phyloP scores from a whole-genome alignment of 1,140 invertebrate species.

The Phocides pigmalion region DNA sequence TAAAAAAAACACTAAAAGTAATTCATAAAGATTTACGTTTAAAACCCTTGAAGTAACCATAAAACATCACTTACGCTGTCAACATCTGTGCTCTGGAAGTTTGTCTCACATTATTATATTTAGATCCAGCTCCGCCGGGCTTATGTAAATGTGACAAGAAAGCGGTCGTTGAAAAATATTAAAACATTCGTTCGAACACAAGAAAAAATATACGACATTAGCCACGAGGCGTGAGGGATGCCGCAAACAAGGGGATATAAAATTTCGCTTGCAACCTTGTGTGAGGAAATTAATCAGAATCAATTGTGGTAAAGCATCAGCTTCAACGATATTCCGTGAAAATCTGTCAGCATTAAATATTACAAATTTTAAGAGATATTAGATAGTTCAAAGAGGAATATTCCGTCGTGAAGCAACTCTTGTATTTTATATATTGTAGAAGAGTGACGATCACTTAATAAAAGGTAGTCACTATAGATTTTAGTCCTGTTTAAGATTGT shows the following conservation, averaged over 20 bases:
- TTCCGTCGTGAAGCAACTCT: too few relatives aligned
- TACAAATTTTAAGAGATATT: too few relatives aligned
- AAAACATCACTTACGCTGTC: too few relatives aligned
- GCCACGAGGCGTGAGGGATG: background rate
- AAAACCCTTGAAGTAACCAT: too few relatives aligned
- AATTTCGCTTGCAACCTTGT: background rate
- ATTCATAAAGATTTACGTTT: too few relatives aligned
- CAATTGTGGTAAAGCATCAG: background rate
- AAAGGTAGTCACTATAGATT: too few relatives aligned
- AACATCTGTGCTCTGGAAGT: background rate
- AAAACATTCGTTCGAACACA: background rate
- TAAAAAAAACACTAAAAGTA: too few relatives aligned
- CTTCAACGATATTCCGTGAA: background rate
- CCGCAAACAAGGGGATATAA: background rate
- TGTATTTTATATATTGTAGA: too few relatives aligned
- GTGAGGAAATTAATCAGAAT: background rate
- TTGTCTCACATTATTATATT: conserved; percentile 5
- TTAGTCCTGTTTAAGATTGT: too few relatives aligned
- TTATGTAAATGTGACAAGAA: conserved; percentile 7
- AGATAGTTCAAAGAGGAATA: too few relatives aligned
- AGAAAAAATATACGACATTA: conserved; percentile 5
- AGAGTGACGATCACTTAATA: too few relatives aligned
- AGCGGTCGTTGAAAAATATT: conserved; percentile 3
- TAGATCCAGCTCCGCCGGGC: background rate
- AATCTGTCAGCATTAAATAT: background rate